A percentile compares a stretch with the other conserved stretches of the same genome.
These are phyloP conservation scores for Chromis chromis DNA, from an alignment of 2,797 vertebrate species.

Conservation along the genomic window DNA sequence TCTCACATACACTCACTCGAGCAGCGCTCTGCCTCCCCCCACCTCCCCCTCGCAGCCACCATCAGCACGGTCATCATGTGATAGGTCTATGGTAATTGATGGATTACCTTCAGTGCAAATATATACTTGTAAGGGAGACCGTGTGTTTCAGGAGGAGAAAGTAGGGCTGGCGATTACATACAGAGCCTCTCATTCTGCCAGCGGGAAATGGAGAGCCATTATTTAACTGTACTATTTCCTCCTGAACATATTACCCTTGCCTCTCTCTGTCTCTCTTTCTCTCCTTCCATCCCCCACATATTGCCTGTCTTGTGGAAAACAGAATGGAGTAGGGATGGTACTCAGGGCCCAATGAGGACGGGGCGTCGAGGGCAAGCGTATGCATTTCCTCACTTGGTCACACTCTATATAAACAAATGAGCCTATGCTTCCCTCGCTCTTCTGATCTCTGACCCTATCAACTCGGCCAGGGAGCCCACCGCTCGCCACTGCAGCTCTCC, in stretches of 20 bases:
- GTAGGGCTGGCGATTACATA: slow-evolving; percentile 76
- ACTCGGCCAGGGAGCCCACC: slow-evolving; percentile 63
- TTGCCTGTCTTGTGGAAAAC: slow-evolving; percentile 85
- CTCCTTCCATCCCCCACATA: slow-evolving; percentile 75
- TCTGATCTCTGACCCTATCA: slow-evolving; percentile 85
- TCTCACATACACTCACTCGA: slow-evolving; percentile 42
- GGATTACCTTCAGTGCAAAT: slow-evolving; percentile 88
- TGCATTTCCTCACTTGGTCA: slow-evolving; percentile 84
- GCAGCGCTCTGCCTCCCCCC: slow-evolving; percentile 31
- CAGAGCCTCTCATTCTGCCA: slow-evolving; percentile 79
- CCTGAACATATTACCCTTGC: slow-evolving; percentile 84
- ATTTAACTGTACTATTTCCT: slow-evolving; percentile 89
- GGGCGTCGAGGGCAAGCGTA: slow-evolving; percentile 79
- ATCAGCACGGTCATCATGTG: slow-evolving; percentile 86
- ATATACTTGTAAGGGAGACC: slow-evolving; percentile 85
- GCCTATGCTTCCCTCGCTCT: slow-evolving; percentile 72
- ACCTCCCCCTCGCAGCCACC: slow-evolving; percentile 55
- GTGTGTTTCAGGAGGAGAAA: slow-evolving; percentile 81
- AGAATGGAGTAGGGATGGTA: slow-evolving; percentile 78
- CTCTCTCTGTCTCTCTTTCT: slow-evolving; percentile 67
- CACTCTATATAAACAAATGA: slow-evolving; percentile 87
- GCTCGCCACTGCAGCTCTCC: slow-evolving; percentile 53
- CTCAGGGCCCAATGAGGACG: slow-evolving; percentile 72
- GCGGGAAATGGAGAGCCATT: slow-evolving; percentile 86
- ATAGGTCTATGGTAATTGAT: slow-evolving; percentile 88